Percentiles rank a stretch among this genome's conserved stretches.
phyloP scores from a whole-genome alignment of 2,113 vertebrate species.

The Hylia prasina region DNA sequence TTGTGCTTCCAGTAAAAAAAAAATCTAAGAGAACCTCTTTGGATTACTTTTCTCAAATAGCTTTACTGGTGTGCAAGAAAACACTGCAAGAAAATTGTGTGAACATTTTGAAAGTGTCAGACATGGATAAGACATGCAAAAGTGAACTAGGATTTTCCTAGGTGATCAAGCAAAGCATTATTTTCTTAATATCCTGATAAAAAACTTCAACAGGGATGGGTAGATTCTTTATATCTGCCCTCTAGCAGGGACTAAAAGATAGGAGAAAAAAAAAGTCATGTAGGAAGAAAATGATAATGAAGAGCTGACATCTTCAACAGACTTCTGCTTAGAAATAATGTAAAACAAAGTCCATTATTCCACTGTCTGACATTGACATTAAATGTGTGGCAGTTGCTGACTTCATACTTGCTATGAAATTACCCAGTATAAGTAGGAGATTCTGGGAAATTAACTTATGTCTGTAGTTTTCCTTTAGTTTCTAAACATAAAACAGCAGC shows the following conservation, averaged over 20 bases:
- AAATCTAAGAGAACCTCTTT: not conserved
- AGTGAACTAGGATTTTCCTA: not conserved
- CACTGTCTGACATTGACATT: not conserved
- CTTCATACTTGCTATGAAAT: slow-evolving; percentile 11
- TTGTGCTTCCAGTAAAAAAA: not conserved
- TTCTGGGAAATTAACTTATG: slow-evolving; percentile 2
- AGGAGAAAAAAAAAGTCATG: not conserved
- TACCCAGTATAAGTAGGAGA: not conserved
- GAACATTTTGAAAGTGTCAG: not conserved
- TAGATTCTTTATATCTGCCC: not conserved
- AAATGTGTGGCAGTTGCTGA: slow-evolving; percentile 1
- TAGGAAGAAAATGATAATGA: not conserved
- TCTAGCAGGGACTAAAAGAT: not conserved
- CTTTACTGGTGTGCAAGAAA: not conserved
- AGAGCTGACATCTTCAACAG: not conserved
- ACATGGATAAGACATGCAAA: not conserved
- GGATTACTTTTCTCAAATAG: not conserved
- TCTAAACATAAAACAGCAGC: not conserved
- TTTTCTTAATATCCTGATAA: not conserved
- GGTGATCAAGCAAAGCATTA: not conserved
- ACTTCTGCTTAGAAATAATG: slow-evolving; percentile 6
- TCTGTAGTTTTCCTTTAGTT: slow-evolving; percentile 20
- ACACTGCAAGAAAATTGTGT: not conserved
- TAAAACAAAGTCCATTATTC: slow-evolving; percentile 19
- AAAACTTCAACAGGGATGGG: not conserved